These are phyloP conservation scores for Ladona fulva DNA, from an alignment of 1,140 invertebrate genomes.

Conservation along the genomic window DNA sequence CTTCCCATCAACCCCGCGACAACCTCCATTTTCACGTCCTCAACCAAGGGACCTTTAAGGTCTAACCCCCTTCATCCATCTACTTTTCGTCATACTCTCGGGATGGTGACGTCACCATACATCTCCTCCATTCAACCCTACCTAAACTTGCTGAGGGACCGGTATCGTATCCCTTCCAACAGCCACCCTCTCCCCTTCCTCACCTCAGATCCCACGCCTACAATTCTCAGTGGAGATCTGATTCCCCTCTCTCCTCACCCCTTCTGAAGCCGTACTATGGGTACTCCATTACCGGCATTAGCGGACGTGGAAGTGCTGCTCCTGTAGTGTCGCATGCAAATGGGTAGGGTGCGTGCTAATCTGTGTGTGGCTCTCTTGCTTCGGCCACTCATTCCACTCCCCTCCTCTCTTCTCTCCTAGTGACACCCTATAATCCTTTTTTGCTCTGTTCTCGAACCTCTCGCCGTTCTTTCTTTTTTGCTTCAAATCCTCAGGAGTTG, in stretches of 20 bases:
- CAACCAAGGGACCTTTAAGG: too few species aligned
- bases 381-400: not conserved
- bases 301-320: not conserved
- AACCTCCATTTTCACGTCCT: too few species aligned
- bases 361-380: not conserved
- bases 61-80: too few species aligned
- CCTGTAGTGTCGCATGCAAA: constrained; percentile 1
- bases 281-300: not conserved
- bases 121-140: too few species aligned
- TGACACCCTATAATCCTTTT: not conserved
- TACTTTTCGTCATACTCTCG: too few species aligned
- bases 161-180: too few species aligned
- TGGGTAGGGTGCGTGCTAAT: not conserved
- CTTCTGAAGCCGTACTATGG: not conserved
- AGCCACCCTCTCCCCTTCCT: too few species aligned
- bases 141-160: too few species aligned
- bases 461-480: not conserved
- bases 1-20: too few species aligned
- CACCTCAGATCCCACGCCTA: not conserved
- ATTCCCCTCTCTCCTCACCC: too few species aligned
- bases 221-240: not conserved
- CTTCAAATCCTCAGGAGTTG: not conserved
- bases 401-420: not conserved
- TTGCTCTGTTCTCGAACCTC: not conserved
- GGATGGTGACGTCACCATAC: too few species aligned